phyloP scores from a whole-genome alignment of 2,113 vertebrate genomes.

The Callithrix jacchus region DNA sequence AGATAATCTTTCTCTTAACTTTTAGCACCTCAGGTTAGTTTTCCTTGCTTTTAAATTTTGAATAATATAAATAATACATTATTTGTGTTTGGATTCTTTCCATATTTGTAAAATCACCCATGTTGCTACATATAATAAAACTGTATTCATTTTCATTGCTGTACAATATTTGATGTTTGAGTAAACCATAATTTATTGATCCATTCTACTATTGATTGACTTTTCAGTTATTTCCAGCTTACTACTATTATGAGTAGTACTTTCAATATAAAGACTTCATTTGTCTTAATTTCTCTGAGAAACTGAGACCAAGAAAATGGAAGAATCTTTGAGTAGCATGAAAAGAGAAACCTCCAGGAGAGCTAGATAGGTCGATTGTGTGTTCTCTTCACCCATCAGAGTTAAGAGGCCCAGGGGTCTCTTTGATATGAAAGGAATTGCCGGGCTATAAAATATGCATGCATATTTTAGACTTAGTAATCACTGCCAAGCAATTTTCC shows the following conservation, averaged over 20 bases:
- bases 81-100: not conserved
- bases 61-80: not conserved
- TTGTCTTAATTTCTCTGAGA: not conserved
- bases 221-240: not conserved
- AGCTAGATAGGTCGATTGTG: rapidly evolving
- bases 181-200: not conserved
- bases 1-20: not conserved
- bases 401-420: not conserved
- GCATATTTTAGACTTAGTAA: not conserved
- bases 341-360: not conserved
- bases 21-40: not conserved
- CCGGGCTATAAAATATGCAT: not conserved
- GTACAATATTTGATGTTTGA: not conserved
- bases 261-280: not conserved
- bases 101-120: not conserved
- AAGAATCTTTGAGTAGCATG: not conserved
- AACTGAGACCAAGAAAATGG: not conserved
- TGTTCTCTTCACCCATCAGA: not conserved
- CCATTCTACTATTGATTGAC: not conserved
- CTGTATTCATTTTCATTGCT: not conserved
- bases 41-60: not conserved
- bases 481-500: not conserved
- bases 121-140: not conserved
- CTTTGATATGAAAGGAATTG: not conserved
- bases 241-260: no score